These are phyloP conservation scores for Parazoanthus atlanticus DNA, from an alignment of 92 coral and sea anemone species.

Conservation along the genomic window DNA sequence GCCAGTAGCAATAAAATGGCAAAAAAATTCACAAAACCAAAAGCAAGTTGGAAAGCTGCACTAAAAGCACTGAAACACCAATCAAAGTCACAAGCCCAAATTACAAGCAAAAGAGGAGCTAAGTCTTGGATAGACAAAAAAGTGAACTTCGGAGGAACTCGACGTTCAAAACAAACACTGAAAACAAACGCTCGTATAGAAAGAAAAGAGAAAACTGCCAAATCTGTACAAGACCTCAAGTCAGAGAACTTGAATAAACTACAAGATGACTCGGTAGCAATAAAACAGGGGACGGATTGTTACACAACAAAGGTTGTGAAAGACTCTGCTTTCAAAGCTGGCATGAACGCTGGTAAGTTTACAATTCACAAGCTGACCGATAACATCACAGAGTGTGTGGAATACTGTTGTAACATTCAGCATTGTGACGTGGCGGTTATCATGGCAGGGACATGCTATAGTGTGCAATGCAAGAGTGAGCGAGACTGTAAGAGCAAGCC, in stretches of 20 bases:
- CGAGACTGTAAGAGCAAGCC: conserved; percentile 47
- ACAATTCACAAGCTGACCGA: conserved; percentile 47
- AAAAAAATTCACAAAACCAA: neutral
- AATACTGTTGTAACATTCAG: conserved; percentile 47
- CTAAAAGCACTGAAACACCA: neutral
- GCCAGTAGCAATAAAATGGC: neutral
- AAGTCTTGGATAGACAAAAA: conserved; percentile 7
- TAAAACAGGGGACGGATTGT: conserved; percentile 19
- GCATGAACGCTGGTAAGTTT: conserved; percentile 62
- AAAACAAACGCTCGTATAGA: neutral
- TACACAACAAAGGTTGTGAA: conserved; percentile 33
- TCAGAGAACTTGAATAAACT: neutral
- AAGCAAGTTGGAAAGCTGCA: neutral
- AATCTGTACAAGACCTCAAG: neutral
- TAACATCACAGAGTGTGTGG: conserved; percentile 53
- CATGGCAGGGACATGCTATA: conserved; percentile 61
- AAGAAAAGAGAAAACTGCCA: neutral
- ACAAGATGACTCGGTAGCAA: neutral
- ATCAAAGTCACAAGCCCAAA: neutral
- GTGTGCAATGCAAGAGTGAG: conserved; percentile 61
- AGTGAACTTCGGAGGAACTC: neutral
- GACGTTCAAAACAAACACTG: neutral
- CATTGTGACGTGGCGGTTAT: conserved; percentile 65
- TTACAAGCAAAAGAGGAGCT: neutral
- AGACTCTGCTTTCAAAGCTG: conserved; percentile 44